Conservation (phyloP, 2,797 vertebrate genomes). For the Enteromius paludinosus region DNA sequence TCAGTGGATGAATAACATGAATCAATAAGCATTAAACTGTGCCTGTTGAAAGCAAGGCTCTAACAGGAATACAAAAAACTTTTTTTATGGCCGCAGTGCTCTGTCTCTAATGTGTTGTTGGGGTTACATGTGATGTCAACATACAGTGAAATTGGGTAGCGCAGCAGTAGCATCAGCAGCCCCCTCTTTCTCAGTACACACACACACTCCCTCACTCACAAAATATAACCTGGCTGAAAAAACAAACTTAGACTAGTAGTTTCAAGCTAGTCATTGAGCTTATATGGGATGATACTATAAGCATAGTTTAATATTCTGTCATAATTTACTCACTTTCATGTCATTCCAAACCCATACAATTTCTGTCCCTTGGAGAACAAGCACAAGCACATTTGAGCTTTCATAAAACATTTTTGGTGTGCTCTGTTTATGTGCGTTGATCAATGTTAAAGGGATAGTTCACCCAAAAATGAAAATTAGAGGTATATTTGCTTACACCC, state of each 20-base stretch:
- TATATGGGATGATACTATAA: background rate
- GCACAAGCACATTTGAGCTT: background rate
- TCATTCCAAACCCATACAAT: background rate
- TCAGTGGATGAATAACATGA: conserved; percentile 10
- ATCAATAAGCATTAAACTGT: background rate
- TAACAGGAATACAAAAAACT: background rate
- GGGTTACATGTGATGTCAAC: conserved; percentile 30
- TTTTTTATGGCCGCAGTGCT: background rate
- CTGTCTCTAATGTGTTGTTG: background rate
- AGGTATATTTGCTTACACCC: too few species aligned
- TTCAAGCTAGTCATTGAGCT: background rate
- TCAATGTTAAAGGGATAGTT: too few species aligned
- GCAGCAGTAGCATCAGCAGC: conserved; percentile 12
- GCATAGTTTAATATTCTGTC: background rate
- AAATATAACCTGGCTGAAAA: conserved; percentile 6
- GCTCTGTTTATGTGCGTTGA: background rate
- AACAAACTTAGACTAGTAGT: background rate
- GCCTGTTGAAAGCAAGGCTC: background rate
- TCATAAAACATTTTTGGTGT: background rate
- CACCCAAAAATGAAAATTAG: too few species aligned
- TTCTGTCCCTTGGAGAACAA: background rate
- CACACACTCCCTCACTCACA: background rate
- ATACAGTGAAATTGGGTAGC: conserved; percentile 28
- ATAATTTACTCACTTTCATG: background rate
- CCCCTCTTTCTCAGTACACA: background rate